Evolutionary conservation across 1,140 invertebrate species (phyloP).

Genomic region (Monomorium pharaonis): DNA sequence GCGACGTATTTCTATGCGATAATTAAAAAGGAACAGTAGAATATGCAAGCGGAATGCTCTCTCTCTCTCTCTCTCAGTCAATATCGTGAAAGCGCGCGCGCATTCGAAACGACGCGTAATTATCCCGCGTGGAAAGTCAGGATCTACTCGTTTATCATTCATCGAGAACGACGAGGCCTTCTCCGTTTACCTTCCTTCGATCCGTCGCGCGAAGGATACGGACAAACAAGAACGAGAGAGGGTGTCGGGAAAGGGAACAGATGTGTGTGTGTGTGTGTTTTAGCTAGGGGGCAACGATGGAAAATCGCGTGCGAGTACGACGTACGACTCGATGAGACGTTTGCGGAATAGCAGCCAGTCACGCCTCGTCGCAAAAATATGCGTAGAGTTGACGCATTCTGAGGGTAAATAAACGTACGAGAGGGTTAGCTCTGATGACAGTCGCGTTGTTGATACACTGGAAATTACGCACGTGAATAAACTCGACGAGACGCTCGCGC

Average conservation of each 20-base stretch:
- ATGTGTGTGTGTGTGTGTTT: too few species aligned
- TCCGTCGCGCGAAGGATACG: not conserved
- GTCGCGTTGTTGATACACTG: slow-evolving; percentile 32
- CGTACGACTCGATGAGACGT: slow-evolving; percentile 34
- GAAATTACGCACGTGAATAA: slow-evolving; percentile 22
- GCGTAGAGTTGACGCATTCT: slow-evolving; percentile 56
- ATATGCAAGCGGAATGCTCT: too few species aligned
- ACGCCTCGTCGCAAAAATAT: slow-evolving; percentile 62
- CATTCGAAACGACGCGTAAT: not conserved
- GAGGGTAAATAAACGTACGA: slow-evolving; percentile 63
- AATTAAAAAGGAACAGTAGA: not conserved
- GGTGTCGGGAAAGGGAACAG: not conserved
- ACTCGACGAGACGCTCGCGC: not conserved
- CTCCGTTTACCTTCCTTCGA: slow-evolving; percentile 34
- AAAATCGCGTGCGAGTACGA: slow-evolving; percentile 26
- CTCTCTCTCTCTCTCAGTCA: not conserved
- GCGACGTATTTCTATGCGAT: not conserved
- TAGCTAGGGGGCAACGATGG: not conserved
- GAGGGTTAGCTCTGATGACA: slow-evolving; percentile 32
- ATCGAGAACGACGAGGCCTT: not conserved
- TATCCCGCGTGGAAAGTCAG: not conserved
- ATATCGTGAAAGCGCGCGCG: not conserved
- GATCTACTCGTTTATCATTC: slow-evolving; percentile 20
- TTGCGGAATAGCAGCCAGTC: slow-evolving; percentile 60
- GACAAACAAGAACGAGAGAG: not conserved